phyloP scores from a whole-genome alignment of 2,113 vertebrate species.

The Promerops cafer region DNA sequence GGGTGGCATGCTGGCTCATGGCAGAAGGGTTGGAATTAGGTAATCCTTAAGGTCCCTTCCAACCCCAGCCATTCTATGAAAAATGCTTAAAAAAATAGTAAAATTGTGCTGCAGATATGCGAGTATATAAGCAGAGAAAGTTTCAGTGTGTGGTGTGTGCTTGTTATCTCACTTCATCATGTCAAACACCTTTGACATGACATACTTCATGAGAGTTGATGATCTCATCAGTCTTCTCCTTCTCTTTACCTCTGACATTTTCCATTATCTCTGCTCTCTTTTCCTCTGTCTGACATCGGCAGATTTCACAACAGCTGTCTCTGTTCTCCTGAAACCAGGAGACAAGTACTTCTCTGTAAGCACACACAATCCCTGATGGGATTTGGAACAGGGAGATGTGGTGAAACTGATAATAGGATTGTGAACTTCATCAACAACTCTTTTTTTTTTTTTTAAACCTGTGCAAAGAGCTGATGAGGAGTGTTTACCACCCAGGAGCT shows the following conservation, averaged over 20 bases:
- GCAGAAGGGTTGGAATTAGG: background rate
- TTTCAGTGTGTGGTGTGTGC: background rate
- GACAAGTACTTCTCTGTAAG: background rate
- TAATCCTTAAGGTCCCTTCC: background rate
- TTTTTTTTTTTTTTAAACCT: background rate
- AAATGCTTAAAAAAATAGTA: background rate
- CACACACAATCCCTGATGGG: background rate
- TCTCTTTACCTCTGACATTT: background rate
- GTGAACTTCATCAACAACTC: background rate
- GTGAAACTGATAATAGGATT: background rate
- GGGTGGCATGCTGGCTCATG: background rate
- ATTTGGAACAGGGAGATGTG: background rate
- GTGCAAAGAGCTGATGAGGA: background rate
- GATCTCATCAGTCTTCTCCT: background rate
- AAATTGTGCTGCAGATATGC: rapidly evolving
- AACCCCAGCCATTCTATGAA: background rate
- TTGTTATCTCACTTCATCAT: background rate
- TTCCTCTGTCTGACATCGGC: background rate
- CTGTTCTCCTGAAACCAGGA: background rate
- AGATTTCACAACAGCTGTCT: background rate
- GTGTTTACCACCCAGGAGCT: background rate
- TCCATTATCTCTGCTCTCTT: background rate
- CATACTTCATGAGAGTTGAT: background rate
- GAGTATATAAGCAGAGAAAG: background rate
- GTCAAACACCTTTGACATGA: background rate